Conservation (phyloP, 1,140 invertebrate genomes). For the Zophobas atratus region DNA sequence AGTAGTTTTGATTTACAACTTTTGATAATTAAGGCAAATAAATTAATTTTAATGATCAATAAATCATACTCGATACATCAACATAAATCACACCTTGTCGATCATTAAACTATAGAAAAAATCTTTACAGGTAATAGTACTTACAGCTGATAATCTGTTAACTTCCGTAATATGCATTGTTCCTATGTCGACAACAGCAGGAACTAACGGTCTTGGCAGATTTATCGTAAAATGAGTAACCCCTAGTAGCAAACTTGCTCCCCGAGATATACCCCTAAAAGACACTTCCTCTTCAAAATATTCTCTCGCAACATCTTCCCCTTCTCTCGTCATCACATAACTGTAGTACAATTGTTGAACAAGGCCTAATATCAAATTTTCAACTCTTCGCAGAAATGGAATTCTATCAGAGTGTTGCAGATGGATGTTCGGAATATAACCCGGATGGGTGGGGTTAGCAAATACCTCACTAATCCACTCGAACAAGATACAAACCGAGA, state of each 20-base stretch:
- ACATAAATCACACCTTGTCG: too few species aligned
- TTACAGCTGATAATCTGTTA: conserved; percentile 55
- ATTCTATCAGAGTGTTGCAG: conserved; percentile 72
- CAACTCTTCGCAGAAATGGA: conserved; percentile 67
- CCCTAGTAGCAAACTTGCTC: conserved; percentile 75
- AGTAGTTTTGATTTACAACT: too few species aligned
- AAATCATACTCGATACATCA: too few species aligned
- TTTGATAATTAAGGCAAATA: too few species aligned
- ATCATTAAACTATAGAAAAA: too few species aligned
- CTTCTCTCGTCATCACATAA: not conserved
- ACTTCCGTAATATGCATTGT: conserved; percentile 72
- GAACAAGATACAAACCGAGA: conserved; percentile 71
- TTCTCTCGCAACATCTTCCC: conserved; percentile 64
- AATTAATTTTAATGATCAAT: too few species aligned
- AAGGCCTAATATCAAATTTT: conserved; percentile 59
- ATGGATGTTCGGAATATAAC: conserved; percentile 72
- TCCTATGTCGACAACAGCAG: conserved; percentile 78
- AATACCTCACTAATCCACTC: conserved; percentile 73
- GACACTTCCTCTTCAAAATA: conserved; percentile 73
- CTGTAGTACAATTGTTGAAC: conserved; percentile 13
- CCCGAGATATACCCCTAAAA: conserved; percentile 71
- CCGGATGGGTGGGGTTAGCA: conserved; percentile 72
- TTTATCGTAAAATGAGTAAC: conserved; percentile 77
- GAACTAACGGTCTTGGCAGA: conserved; percentile 72
- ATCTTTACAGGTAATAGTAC: not conserved